These are phyloP conservation scores for Benthosema pterotum DNA, from an alignment of 2,797 vertebrate genomes.

Conservation along the genomic window DNA sequence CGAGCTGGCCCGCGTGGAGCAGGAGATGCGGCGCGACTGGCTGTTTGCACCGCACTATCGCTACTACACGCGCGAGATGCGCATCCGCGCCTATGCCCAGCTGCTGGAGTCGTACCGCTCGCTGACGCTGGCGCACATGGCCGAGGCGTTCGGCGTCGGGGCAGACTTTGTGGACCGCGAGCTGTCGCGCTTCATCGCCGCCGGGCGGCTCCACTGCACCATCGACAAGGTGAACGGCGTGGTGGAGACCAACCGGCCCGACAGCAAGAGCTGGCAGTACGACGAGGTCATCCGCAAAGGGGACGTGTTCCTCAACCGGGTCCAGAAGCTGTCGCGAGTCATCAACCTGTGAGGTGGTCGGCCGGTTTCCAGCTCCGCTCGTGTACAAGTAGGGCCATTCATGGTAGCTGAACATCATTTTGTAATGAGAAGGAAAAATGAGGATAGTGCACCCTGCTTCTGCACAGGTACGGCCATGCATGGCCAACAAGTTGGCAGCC, in stretches of 20 bases:
- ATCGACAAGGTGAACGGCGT: conserved; percentile 99
- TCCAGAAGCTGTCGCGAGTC: conserved; percentile 97
- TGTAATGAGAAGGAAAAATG: too few relatives aligned
- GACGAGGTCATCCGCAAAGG: conserved; percentile 99
- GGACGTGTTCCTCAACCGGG: conserved; percentile 95
- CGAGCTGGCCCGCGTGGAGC: conserved; percentile 91
- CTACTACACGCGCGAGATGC: conserved; percentile 96
- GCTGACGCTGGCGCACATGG: conserved; percentile 95
- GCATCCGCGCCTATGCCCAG: conserved; percentile 96
- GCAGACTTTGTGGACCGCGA: conserved; percentile 99
- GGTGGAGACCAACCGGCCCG: conserved; percentile 99
- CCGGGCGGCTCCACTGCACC: conserved; percentile 97
- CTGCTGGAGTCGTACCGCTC: conserved; percentile 96
- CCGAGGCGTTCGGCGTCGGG: conserved; percentile 96
- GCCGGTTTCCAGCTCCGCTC: too few relatives aligned
- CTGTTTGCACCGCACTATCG: conserved; percentile 97
- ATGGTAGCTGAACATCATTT: too few relatives aligned
- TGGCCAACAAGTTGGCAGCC: too few relatives aligned
- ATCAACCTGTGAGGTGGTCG: conserved; percentile 99
- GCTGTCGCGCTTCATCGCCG: conserved; percentile 96
- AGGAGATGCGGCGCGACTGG: conserved; percentile 99
- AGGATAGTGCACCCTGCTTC: too few relatives aligned
- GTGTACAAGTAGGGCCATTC: too few relatives aligned
- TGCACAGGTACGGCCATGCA: too few relatives aligned
- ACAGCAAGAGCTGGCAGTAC: conserved; percentile 99